Evolutionary conservation across 2,113 vertebrate species (phyloP), one percentile per base, ranked within the genome.

Genomic region (Halcyon malimbica): DNA sequence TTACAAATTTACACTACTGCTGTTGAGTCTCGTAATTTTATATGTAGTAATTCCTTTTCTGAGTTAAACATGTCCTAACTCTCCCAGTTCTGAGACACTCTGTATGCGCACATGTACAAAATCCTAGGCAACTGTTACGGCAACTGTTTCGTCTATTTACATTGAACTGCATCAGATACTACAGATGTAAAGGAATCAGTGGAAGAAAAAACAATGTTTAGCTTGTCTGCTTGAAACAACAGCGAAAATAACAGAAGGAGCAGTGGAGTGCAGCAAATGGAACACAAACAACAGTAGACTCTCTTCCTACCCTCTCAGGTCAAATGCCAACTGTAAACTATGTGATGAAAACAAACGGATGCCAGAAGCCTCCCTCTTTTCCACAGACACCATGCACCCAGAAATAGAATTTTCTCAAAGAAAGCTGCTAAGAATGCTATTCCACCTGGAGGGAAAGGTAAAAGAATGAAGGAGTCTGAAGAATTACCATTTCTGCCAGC

Each of bases 1-100:
- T 98, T 96, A 95, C 73, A 96, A 92, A 97, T 98, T 96, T 97
- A 97, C 93, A 96, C 96, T 96, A 96, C 79, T 97, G 93, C 93
- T 93, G 94, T 91, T 88, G 95, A 96, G 93, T 83, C 92, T 96
- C 96, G 64, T 96, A 95, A 97, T 98, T 98, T 97, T 96, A 97
- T 93, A 97, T 51, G 81, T 90, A 87, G 85, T 93, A 89, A 96
- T 96, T 91, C 93, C 76, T 96, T 97, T 91, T 35, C 88, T 76
- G 90, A 92, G 71, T 94, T 94, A 96, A 97, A 96, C 73, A 79
- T 42, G 73, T 87, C 74, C 6, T 26, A 87, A 86, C 53, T 86
- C 80, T 63, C 83, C 70, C 42, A 48, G 42, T 97, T 97, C 65
- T 57, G 85, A 95, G 68, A 91, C 42, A 46, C 17, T 48, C 53